Evolutionary conservation across 2,888 invertebrate genomes (phyloP).

Genomic region (Tetropium fuscum): DNA sequence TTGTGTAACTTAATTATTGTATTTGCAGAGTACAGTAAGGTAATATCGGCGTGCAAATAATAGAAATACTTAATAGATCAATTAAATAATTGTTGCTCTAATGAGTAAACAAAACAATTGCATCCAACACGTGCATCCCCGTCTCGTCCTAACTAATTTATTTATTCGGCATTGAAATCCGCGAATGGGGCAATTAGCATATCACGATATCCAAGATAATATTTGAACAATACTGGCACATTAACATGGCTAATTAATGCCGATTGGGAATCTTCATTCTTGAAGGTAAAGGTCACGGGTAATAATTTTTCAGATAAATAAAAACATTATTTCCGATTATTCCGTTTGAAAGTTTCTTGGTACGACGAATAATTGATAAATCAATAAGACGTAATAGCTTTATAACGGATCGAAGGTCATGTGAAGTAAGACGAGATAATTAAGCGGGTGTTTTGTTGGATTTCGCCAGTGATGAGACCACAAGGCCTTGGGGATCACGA

Average conservation of each 20-base stretch:
- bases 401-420: conserved; percentile 55
- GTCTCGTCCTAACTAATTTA: not conserved
- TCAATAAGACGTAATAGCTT: conserved; percentile 47
- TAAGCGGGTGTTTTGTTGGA: conserved; percentile 44
- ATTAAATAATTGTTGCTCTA: not conserved
- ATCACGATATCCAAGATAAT: not conserved
- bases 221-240: conserved; percentile 6
- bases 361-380: conserved; percentile 37
- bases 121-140: conserved; percentile 12
- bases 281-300: conserved; percentile 5
- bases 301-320: not conserved
- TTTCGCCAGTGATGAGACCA: conserved; percentile 46
- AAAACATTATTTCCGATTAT: not conserved
- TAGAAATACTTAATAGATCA: no score
- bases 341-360: conserved; percentile 6
- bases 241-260: conserved; percentile 2
- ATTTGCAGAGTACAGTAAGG: no score
- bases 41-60: no score
- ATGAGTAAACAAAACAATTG: not conserved
- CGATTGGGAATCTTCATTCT: not conserved
- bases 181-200: not conserved
- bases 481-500: conserved; percentile 42
- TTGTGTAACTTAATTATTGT: no score
- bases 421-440: conserved; percentile 49
- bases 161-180: conserved; percentile 5